phyloP scores from a whole-genome alignment of 2,113 vertebrate species.

The Silurus asotus region DNA sequence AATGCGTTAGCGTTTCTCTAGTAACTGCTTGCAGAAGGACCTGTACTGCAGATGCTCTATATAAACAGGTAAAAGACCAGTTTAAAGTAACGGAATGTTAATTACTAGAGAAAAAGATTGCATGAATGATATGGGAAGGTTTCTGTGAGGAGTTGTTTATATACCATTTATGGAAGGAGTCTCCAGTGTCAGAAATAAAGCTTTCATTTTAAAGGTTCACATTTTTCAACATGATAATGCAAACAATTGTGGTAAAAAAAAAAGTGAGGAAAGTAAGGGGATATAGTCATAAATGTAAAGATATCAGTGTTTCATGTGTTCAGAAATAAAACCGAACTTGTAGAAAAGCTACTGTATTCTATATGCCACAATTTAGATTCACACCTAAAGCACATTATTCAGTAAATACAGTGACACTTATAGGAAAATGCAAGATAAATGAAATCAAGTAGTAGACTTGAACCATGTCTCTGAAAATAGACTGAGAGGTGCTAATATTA shows the following conservation, averaged over 20 bases:
- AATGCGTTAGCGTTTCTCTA: background rate
- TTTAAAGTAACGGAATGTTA: background rate
- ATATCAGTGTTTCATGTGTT: background rate
- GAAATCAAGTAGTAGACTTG: background rate
- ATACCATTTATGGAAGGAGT: background rate
- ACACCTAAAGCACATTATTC: background rate
- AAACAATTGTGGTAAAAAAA: too few relatives aligned
- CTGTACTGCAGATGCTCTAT: background rate
- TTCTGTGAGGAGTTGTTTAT: background rate
- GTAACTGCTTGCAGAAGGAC: background rate
- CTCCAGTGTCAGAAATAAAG: background rate
- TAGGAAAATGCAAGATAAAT: background rate
- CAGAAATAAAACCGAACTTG: background rate
- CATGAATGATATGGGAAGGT: background rate
- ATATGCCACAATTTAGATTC: background rate
- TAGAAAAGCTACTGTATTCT: background rate
- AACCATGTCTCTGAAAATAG: background rate
- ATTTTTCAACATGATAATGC: background rate
- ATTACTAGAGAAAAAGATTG: background rate
- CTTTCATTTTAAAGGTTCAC: background rate
- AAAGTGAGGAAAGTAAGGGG: background rate
- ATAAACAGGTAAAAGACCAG: background rate
- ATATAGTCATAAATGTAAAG: background rate
- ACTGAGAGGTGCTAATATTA: background rate
- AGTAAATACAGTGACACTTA: background rate